phyloP scores from a whole-genome alignment of 2,797 vertebrate species.

The Petrocephalus sullivani region DNA sequence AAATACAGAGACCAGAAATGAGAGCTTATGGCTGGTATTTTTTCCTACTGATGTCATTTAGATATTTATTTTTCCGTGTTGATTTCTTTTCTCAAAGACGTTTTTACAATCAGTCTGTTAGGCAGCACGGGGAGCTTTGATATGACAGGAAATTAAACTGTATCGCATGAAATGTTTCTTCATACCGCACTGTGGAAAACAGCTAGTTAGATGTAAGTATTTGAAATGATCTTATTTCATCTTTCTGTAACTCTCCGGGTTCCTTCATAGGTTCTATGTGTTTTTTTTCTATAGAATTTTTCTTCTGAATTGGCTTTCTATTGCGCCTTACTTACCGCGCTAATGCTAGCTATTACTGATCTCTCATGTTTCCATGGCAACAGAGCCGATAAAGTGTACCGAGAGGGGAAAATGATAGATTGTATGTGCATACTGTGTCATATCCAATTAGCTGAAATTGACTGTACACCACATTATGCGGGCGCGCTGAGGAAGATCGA shows the following conservation, averaged over 20 bases:
- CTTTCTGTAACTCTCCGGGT: constrained; percentile 48
- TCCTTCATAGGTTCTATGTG: constrained; percentile 54
- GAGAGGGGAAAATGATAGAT: constrained; percentile 83
- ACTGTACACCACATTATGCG: constrained; percentile 86
- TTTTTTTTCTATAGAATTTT: constrained; percentile 53
- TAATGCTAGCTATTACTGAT: constrained; percentile 73
- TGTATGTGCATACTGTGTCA: constrained; percentile 88
- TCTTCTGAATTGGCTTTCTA: constrained; percentile 64
- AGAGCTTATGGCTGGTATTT: constrained; percentile 37
- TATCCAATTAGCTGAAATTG: constrained; percentile 96
- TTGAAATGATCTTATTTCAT: constrained; percentile 41
- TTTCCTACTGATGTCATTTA: constrained; percentile 43
- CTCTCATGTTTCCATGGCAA: constrained; percentile 74
- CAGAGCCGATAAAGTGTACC: constrained; percentile 76
- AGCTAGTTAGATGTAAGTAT: constrained; percentile 52
- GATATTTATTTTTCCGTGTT: constrained; percentile 44
- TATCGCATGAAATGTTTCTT: constrained; percentile 60
- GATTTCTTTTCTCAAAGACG: constrained; percentile 37
- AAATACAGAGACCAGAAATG: background rate
- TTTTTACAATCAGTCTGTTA: constrained; percentile 41
- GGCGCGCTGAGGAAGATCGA: constrained; percentile 88
- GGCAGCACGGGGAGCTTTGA: constrained; percentile 55
- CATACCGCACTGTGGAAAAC: constrained; percentile 37
- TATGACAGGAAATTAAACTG: constrained; percentile 60
- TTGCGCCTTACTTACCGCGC: constrained; percentile 74